Evolutionary conservation across 2,113 vertebrate genomes (phyloP).

Genomic region (Muntiacus reevesi): DNA sequence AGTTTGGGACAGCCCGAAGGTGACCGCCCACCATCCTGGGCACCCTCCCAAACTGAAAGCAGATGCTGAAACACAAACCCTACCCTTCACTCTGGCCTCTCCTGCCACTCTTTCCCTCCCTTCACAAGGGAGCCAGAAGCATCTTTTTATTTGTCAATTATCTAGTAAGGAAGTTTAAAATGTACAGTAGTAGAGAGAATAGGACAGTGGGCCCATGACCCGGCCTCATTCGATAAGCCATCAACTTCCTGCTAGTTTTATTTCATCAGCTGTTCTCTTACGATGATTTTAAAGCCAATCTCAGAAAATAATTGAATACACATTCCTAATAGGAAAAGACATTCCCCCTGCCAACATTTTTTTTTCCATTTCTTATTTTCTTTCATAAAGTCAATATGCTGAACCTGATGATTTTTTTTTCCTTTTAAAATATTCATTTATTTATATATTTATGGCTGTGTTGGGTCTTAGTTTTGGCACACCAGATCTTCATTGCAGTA

Average conservation of each 20-base stretch:
- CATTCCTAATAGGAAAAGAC: not conserved
- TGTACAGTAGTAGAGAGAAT: not conserved
- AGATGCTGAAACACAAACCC: not conserved
- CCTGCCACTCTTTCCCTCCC: not conserved
- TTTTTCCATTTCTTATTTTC: not conserved
- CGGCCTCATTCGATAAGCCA: not conserved
- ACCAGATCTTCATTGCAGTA: not conserved
- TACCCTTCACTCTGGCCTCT: not conserved
- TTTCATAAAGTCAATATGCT: not conserved
- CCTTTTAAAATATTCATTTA: not conserved
- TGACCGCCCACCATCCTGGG: not conserved
- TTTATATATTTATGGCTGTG: not conserved
- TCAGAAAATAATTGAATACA: not conserved
- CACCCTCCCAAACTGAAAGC: not conserved
- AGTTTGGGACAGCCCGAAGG: not conserved
- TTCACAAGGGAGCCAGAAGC: not conserved
- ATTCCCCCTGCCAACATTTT: not conserved
- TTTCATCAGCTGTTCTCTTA: not conserved
- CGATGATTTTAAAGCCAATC: not conserved
- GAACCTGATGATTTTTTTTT: not conserved
- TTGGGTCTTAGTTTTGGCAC: not conserved
- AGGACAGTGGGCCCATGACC: not conserved
- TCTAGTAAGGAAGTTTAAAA: not conserved
- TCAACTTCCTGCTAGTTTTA: not conserved
- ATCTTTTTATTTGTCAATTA: not conserved